Percentiles rank a stretch among this genome's conserved stretches.
phyloP scores from a whole-genome alignment of 2,888 invertebrate genomes.

The Gastracanthus pulcherrimus region DNA sequence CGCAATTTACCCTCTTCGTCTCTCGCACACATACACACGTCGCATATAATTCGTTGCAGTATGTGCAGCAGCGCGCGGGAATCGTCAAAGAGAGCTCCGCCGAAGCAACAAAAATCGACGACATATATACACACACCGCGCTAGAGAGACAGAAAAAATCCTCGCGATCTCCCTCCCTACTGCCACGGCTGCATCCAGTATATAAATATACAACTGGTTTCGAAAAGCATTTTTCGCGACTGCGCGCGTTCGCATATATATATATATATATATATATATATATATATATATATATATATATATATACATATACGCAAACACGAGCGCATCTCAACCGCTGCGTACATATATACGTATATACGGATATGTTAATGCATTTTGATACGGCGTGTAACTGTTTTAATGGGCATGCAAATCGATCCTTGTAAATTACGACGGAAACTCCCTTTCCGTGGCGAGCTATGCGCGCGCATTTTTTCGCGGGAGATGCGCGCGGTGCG shows the following conservation, averaged over 20 bases:
- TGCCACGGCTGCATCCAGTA: not conserved
- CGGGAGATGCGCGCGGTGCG: not conserved
- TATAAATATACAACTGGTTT: constrained; percentile 47
- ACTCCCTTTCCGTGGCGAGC: not conserved
- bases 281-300: too few relatives aligned
- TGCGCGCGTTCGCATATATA: too few relatives aligned
- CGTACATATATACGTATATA: too few relatives aligned
- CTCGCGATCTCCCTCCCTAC: not conserved
- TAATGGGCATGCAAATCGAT: constrained; percentile 58
- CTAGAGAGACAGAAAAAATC: not conserved
- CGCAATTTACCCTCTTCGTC: too few relatives aligned
- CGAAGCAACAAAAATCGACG: not conserved
- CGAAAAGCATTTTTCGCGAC: constrained; percentile 5
- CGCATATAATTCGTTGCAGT: not conserved
- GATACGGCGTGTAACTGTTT: constrained; percentile 54
- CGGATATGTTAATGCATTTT: constrained; percentile 56
- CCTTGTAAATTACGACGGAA: constrained; percentile 55
- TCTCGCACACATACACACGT: not conserved
- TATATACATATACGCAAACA: too few relatives aligned
- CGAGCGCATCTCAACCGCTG: too few relatives aligned
- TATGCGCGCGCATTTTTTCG: not conserved
- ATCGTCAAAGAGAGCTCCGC: not conserved
- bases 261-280: too few relatives aligned
- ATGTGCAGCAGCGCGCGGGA: not conserved
- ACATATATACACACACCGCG: not conserved